Evolutionary conservation across 2,888 invertebrate species (phyloP).

Genomic region (Meloe dianella): DNA sequence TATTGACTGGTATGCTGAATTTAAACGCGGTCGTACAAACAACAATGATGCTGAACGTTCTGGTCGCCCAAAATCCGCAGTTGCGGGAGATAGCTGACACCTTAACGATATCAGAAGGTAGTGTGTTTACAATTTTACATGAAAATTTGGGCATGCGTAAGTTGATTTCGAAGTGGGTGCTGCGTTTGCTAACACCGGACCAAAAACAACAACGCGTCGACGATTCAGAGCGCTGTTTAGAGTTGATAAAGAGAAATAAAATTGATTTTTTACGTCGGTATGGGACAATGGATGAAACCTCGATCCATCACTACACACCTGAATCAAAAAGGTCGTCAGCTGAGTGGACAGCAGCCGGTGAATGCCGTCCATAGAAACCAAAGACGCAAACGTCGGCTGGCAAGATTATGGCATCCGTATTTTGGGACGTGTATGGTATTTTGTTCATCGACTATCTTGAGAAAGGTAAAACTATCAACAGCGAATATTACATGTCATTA

Average conservation of each 20-base stretch:
- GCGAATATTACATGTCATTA: too few relatives aligned
- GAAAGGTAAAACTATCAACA: neutral
- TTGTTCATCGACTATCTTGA: too few relatives aligned
- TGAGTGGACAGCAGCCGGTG: neutral
- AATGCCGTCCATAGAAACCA: neutral
- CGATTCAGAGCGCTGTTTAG: neutral
- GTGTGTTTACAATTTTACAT: too few relatives aligned
- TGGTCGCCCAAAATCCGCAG: constrained; percentile 12
- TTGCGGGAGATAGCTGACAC: neutral
- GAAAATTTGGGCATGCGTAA: too few relatives aligned
- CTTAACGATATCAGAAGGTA: too few relatives aligned
- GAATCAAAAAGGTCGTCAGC: neutral
- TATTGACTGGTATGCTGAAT: neutral
- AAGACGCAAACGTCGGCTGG: neutral
- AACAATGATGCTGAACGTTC: constrained; percentile 16
- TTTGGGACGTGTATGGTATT: neutral
- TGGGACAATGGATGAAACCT: neutral
- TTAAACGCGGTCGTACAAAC: constrained; percentile 14
- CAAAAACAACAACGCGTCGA: neutral
- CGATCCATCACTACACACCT: neutral
- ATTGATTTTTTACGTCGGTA: neutral
- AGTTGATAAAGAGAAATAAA: neutral
- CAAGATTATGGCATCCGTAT: neutral
- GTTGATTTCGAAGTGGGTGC: neutral
- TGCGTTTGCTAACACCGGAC: neutral